Percentiles rank a stretch among this genome's conserved stretches.
These are phyloP conservation scores for Idaea straminata DNA, from an alignment of 2,888 invertebrate genomes.

Conservation along the genomic window DNA sequence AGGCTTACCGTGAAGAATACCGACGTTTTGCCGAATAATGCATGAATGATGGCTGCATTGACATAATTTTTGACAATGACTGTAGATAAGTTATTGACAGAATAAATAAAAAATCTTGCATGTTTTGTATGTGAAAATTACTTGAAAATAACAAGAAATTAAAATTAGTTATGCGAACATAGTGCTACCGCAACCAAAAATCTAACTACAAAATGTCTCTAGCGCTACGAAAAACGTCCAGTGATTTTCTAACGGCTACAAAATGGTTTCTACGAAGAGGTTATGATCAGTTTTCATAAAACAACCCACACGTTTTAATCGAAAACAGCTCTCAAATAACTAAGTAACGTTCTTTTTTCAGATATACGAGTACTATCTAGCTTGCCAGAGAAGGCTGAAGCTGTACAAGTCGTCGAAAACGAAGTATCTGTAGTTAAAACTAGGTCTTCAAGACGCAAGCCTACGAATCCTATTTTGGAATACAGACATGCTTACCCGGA, in stretches of 20 bases:
- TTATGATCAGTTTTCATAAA: slow-evolving; percentile 36
- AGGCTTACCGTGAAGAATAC: no score
- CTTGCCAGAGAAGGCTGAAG: slow-evolving; percentile 50
- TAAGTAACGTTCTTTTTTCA: slow-evolving; percentile 29
- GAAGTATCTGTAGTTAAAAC: slow-evolving; percentile 24
- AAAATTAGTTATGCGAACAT: not conserved
- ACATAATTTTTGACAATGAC: not conserved
- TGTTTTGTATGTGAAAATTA: not conserved
- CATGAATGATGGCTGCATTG: not conserved
- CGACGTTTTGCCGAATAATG: not conserved
- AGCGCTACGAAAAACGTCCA: slow-evolving; percentile 49
- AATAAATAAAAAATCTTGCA: slow-evolving; percentile 17
- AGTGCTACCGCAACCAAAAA: not conserved
- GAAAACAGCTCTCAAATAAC: not conserved
- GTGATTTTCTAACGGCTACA: slow-evolving; percentile 42
- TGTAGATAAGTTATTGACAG: not conserved
- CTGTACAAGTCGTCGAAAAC: slow-evolving; percentile 28
- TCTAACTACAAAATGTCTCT: slow-evolving; percentile 46
- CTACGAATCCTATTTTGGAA: slow-evolving; percentile 64
- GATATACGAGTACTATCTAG: slow-evolving; percentile 57
- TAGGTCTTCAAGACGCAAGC: slow-evolving; percentile 36
- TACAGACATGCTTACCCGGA: slow-evolving; percentile 91
- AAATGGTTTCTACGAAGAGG: slow-evolving; percentile 69
- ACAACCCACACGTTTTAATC: not conserved
- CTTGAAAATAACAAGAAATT: not conserved